Evolutionary conservation across 2,113 vertebrate species (phyloP).

Genomic region (Pedetes capensis): DNA sequence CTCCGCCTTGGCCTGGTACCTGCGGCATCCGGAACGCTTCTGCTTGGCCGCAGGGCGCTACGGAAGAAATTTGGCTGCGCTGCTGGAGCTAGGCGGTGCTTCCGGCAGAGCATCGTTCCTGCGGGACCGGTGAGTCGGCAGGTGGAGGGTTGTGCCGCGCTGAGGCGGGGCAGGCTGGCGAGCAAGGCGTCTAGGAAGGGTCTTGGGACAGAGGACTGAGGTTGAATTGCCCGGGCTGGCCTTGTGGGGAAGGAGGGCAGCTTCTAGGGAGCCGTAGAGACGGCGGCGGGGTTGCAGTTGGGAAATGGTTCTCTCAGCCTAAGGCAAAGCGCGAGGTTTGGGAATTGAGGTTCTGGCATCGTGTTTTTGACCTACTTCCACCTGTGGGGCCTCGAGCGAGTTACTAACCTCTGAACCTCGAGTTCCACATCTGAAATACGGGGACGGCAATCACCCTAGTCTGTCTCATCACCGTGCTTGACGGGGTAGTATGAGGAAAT

Average conservation of each 20-base stretch:
- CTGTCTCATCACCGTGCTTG: background rate
- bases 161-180: accelerated
- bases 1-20: accelerated
- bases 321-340: background rate
- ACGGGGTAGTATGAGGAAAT: background rate
- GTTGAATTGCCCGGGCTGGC: background rate
- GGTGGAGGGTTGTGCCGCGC: accelerated
- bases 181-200: accelerated
- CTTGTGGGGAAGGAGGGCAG: background rate
- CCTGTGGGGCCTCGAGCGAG: background rate
- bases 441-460: background rate
- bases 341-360: background rate
- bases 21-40: constrained; percentile 34
- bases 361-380: background rate
- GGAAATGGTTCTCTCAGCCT: background rate
- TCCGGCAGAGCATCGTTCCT: background rate
- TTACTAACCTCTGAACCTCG: background rate
- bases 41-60: accelerated
- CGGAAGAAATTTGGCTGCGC: background rate
- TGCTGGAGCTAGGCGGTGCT: background rate
- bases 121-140: accelerated
- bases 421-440: background rate
- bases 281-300: background rate
- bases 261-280: background rate
- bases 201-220: accelerated